Conservation (phyloP, 2,888 invertebrate species). For the Cylindroiulus punctatus region DNA sequence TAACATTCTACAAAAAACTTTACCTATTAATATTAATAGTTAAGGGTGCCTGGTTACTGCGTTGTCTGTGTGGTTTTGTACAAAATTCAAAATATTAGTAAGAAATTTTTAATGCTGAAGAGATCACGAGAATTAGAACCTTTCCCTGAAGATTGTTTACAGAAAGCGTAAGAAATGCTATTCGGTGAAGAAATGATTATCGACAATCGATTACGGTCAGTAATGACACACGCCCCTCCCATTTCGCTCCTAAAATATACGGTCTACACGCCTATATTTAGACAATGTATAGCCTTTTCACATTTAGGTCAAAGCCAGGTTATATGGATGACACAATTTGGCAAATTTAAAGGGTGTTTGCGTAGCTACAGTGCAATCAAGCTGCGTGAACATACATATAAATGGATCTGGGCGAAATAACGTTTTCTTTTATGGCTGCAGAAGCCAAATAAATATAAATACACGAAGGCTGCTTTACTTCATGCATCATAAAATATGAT, state of each 20-base stretch:
- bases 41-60: no score
- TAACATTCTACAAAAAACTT: no score
- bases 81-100: no score
- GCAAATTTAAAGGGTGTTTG: background rate
- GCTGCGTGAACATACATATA: background rate
- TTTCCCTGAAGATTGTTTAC: no score
- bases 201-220: background rate
- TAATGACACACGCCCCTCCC: background rate
- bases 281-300: background rate
- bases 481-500: conserved; percentile 43
- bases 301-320: conserved; percentile 30
- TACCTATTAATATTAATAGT: no score
- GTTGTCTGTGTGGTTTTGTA: no score
- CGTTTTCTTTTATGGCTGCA: conserved; percentile 37
- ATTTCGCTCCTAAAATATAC: background rate
- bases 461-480: conserved; percentile 12
- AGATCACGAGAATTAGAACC: no score
- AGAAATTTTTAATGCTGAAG: no score
- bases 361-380: background rate
- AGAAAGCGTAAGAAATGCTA: no score
- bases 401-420: conserved; percentile 1
- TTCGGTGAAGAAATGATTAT: no score
- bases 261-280: background rate
- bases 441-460: conserved; percentile 11
- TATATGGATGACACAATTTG: background rate